These are phyloP conservation scores for Elgaria multicarinata DNA, from an alignment of 2,113 vertebrate species.

Conservation along the genomic window DNA sequence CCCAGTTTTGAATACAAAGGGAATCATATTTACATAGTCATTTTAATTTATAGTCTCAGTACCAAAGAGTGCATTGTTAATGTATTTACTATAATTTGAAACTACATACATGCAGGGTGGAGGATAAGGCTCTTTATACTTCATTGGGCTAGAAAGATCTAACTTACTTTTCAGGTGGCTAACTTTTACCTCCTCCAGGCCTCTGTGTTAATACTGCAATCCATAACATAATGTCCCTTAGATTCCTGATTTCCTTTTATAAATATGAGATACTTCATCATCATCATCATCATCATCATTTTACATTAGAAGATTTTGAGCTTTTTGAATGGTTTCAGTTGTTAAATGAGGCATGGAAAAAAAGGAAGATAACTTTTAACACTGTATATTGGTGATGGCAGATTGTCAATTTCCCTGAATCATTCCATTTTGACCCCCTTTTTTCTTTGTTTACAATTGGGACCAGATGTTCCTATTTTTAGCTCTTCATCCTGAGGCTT, in stretches of 20 bases:
- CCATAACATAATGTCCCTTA: background rate
- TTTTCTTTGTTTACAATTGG: conserved; percentile 62
- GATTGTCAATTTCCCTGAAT: conserved; percentile 60
- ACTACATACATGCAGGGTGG: background rate
- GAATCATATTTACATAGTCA: background rate
- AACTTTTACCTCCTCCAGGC: background rate
- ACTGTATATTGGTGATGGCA: conserved; percentile 4
- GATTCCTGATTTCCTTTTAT: background rate
- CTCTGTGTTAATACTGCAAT: background rate
- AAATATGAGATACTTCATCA: background rate
- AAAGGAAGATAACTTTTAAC: conserved; percentile 22
- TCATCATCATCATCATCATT: background rate
- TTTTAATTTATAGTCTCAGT: background rate
- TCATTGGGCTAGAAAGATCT: background rate
- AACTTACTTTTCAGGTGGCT: background rate
- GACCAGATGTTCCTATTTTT: conserved; percentile 66
- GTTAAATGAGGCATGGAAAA: background rate
- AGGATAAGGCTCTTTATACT: background rate
- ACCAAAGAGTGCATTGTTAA: background rate
- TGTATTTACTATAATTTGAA: background rate
- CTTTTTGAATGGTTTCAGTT: background rate
- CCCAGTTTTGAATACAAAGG: background rate
- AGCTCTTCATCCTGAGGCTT: conserved; percentile 56
- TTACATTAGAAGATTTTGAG: background rate
- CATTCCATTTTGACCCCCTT: conserved; percentile 56